Percentiles rank a stretch among this genome's conserved stretches.
Conservation (phyloP, 2,113 vertebrate species). For the Rutilus rutilus region DNA sequence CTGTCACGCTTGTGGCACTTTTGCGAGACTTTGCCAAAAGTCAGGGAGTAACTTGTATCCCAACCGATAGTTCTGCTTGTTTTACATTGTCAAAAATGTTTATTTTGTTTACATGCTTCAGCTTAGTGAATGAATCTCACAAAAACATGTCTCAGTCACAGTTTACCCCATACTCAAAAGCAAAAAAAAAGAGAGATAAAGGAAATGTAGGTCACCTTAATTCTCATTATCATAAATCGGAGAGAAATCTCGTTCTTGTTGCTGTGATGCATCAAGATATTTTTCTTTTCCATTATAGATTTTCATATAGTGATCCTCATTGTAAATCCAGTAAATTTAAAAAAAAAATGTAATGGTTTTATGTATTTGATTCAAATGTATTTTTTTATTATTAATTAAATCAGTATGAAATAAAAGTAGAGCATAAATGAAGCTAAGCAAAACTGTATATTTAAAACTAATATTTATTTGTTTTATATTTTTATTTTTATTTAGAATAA, state of each 20-base stretch:
- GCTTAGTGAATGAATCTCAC: not conserved
- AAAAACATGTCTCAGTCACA: not conserved
- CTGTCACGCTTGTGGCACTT: slow-evolving; percentile 43
- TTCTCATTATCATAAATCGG: not conserved
- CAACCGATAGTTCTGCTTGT: not conserved
- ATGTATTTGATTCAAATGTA: too few relatives aligned
- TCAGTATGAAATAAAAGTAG: not conserved
- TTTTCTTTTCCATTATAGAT: not conserved
- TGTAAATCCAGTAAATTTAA: not conserved
- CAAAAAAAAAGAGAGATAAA: too few relatives aligned
- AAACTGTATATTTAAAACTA: too few relatives aligned
- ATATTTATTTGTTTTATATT: not conserved
- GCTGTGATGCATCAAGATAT: not conserved
- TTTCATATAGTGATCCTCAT: not conserved
- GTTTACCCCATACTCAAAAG: not conserved
- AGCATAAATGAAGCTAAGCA: not conserved
- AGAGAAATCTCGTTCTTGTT: not conserved
- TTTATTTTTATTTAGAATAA: not conserved
- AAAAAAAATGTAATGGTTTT: too few relatives aligned
- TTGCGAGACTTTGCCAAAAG: slow-evolving; percentile 24
- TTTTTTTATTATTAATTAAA: not conserved
- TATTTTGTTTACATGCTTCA: not conserved
- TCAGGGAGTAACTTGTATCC: slow-evolving; percentile 5
- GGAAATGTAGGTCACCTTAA: not conserved
- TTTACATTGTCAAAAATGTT: not conserved